Percentiles rank a stretch among this genome's conserved stretches.
These are phyloP conservation scores for Nycticryphes semicollaris DNA, from an alignment of 2,113 vertebrate genomes.

Conservation along the genomic window DNA sequence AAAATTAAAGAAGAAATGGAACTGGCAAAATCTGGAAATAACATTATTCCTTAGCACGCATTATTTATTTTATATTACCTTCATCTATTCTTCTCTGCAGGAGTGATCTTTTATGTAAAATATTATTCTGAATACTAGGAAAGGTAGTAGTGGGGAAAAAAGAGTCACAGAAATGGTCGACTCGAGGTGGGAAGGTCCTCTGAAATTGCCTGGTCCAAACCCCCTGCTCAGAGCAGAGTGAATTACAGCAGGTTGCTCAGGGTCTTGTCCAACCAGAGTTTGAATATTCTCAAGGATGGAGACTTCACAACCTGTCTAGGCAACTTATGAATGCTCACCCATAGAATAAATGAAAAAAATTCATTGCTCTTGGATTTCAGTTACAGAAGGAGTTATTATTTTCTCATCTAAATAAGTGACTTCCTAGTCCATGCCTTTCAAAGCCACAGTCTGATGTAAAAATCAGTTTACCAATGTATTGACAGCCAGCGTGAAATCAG, in stretches of 20 bases:
- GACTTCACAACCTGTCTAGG: background rate
- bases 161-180: background rate
- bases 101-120: background rate
- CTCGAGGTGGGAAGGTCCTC: background rate
- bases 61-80: background rate
- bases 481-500: background rate
- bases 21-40: background rate
- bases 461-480: background rate
- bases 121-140: background rate
- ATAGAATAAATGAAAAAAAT: background rate
- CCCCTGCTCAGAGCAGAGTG: background rate
- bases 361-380: background rate
- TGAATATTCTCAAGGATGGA: background rate
- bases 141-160: background rate
- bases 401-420: background rate
- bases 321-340: background rate
- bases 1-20: background rate
- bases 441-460: background rate
- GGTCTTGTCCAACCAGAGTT: background rate
- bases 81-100: background rate
- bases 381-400: background rate
- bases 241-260: background rate
- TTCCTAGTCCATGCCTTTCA: background rate
- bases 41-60: rapidly evolving
- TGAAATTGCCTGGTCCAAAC: background rate